These are phyloP conservation scores for Eidolon helvum DNA, from an alignment of 2,113 vertebrate species.

Conservation along the genomic window DNA sequence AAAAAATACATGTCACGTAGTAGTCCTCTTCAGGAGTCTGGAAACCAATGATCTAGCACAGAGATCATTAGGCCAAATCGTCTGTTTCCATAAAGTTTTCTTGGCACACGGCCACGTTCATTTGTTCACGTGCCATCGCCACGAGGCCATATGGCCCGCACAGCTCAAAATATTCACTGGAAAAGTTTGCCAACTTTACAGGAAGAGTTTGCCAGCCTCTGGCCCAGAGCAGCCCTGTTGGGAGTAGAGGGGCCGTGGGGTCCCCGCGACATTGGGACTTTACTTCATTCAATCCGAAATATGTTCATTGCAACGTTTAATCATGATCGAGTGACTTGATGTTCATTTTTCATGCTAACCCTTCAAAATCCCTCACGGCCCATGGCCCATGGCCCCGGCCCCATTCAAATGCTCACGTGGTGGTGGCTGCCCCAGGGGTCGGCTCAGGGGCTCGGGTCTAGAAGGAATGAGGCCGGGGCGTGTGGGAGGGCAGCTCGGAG, in stretches of 20 bases:
- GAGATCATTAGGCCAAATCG: not conserved
- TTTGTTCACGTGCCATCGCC: accelerated
- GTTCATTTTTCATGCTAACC: not conserved
- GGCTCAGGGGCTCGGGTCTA: no score
- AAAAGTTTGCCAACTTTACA: not conserved
- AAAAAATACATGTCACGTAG: not conserved
- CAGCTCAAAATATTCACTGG: not conserved
- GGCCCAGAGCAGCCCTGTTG: not conserved
- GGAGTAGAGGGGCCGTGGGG: accelerated
- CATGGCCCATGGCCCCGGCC: not conserved
- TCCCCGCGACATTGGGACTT: accelerated
- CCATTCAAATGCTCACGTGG: accelerated
- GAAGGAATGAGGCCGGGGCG: not conserved
- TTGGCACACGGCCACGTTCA: accelerated
- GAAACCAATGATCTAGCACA: not conserved
- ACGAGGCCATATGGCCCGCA: not conserved
- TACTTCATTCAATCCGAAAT: not conserved
- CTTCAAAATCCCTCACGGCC: not conserved
- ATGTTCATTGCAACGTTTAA: not conserved
- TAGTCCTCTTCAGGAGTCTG: not conserved
- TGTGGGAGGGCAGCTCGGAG: not conserved
- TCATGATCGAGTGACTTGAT: not conserved
- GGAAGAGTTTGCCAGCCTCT: no score
- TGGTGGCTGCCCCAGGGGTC: not conserved
- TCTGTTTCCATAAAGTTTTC: not conserved